Evolutionary conservation across 2,113 vertebrate species (phyloP).

Genomic region (Istiophorus platypterus): DNA sequence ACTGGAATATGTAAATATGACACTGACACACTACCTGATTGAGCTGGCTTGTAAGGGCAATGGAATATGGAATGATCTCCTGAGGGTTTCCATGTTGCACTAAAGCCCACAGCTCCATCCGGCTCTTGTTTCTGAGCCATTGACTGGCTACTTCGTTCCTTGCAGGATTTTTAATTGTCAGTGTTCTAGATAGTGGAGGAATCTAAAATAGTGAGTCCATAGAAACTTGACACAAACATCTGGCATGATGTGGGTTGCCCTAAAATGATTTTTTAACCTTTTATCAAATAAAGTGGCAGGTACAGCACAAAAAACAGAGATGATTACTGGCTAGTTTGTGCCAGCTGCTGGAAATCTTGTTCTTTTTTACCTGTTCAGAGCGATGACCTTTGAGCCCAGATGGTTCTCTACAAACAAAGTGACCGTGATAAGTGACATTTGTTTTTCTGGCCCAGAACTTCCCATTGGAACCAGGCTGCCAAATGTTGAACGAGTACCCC

Average conservation of each 20-base stretch:
- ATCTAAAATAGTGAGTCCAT: background rate
- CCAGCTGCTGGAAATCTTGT: background rate
- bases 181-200: slow-evolving; percentile 65
- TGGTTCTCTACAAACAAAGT: slow-evolving; percentile 80
- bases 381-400: slow-evolving; percentile 76
- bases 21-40: slow-evolving; percentile 77
- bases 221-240: background rate
- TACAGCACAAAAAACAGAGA: background rate
- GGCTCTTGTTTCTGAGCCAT: slow-evolving; percentile 81
- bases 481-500: slow-evolving; percentile 80
- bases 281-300: background rate
- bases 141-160: slow-evolving; percentile 14
- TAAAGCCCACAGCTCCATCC: slow-evolving; percentile 75
- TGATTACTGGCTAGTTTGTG: background rate
- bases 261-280: background rate
- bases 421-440: slow-evolving; percentile 69
- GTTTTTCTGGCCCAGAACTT: slow-evolving; percentile 24
- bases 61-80: slow-evolving; percentile 80
- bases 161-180: slow-evolving; percentile 69
- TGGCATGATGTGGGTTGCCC: background rate
- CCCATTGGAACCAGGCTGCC: slow-evolving; percentile 79
- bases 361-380: slow-evolving; percentile 79
- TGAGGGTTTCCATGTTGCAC: slow-evolving; percentile 84
- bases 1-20: background rate
- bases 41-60: slow-evolving; percentile 82